phyloP scores from a whole-genome alignment of 2,888 invertebrate genomes.

The Drosophila helvetica region DNA sequence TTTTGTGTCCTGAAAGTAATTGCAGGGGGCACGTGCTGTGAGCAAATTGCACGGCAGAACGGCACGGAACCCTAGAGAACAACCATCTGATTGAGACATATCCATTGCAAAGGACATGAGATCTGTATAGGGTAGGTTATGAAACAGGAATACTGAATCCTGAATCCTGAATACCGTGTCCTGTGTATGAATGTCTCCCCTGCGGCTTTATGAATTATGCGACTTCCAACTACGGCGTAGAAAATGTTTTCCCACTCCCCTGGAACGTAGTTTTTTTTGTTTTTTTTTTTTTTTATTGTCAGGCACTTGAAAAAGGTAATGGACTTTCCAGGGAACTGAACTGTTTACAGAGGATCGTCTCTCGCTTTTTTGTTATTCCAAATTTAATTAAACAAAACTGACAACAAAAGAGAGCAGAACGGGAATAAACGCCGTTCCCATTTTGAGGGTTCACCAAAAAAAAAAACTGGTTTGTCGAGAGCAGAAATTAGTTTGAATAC shows the following conservation, averaged over 20 bases:
- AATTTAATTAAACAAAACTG: constrained; percentile 73
- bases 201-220: constrained; percentile 72
- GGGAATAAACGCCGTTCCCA: constrained; percentile 28
- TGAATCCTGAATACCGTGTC: constrained; percentile 12
- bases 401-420: constrained; percentile 47
- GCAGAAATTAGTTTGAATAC: constrained; percentile 45
- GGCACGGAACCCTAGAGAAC: background rate
- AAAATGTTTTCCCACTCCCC: constrained; percentile 38
- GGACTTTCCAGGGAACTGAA: constrained; percentile 45
- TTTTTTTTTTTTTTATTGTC: constrained; percentile 40
- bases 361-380: constrained; percentile 54
- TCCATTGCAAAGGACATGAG: constrained; percentile 61
- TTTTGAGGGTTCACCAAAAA: background rate
- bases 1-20: constrained; percentile 60
- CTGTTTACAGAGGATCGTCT: constrained; percentile 46
- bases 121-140: constrained; percentile 60
- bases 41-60: constrained; percentile 60
- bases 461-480: constrained; percentile 26
- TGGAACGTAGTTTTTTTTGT: constrained; percentile 39
- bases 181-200: constrained; percentile 48
- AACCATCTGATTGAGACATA: constrained; percentile 67
- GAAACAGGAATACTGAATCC: constrained; percentile 48
- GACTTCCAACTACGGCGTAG: constrained; percentile 58
- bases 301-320: constrained; percentile 67
- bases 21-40: constrained; percentile 70